Conservation (phyloP, 2,797 vertebrate species). For the Orestias chungarensis region DNA sequence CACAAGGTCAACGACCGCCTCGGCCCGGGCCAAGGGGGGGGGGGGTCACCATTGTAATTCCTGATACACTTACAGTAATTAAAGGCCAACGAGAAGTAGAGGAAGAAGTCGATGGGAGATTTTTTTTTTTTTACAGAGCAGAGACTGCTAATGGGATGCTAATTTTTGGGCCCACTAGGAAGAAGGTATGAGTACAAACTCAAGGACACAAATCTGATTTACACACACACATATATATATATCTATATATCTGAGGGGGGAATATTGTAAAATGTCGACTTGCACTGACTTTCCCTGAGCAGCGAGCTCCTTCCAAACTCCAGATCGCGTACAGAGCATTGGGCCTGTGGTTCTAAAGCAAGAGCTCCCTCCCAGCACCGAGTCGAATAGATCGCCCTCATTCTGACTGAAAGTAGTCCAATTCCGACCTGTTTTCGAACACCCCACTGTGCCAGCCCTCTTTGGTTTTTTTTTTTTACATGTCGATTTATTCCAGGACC, state of each 20-base stretch:
- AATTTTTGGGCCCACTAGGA: slow-evolving; percentile 69
- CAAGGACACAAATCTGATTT: slow-evolving; percentile 69
- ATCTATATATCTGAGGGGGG: slow-evolving; percentile 23
- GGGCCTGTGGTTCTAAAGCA: slow-evolving; percentile 42
- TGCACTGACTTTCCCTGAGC: slow-evolving; percentile 14
- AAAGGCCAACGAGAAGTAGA: slow-evolving; percentile 64
- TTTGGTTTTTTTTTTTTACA: slow-evolving; percentile 54
- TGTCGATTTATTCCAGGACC: slow-evolving; percentile 66
- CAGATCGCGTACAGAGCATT: slow-evolving; percentile 44
- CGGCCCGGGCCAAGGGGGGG: slow-evolving; percentile 49
- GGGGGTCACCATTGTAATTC: slow-evolving; percentile 60
- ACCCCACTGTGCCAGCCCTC: slow-evolving; percentile 63
- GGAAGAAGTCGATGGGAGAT: slow-evolving; percentile 48
- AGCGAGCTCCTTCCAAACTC: slow-evolving; percentile 33
- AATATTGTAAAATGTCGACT: slow-evolving; percentile 42
- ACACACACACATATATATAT: too few relatives aligned
- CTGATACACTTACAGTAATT: slow-evolving; percentile 77
- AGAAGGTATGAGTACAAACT: slow-evolving; percentile 59
- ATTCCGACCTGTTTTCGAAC: slow-evolving; percentile 67
- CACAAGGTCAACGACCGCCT: slow-evolving; percentile 68
- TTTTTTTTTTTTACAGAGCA: slow-evolving; percentile 42
- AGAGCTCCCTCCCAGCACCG: slow-evolving; percentile 42
- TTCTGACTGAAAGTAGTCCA: slow-evolving; percentile 63
- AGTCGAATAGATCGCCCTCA: slow-evolving; percentile 53
- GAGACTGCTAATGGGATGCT: slow-evolving; percentile 73